Evolutionary conservation across 2,113 vertebrate species (phyloP).

Genomic region (Alosa alosa): DNA sequence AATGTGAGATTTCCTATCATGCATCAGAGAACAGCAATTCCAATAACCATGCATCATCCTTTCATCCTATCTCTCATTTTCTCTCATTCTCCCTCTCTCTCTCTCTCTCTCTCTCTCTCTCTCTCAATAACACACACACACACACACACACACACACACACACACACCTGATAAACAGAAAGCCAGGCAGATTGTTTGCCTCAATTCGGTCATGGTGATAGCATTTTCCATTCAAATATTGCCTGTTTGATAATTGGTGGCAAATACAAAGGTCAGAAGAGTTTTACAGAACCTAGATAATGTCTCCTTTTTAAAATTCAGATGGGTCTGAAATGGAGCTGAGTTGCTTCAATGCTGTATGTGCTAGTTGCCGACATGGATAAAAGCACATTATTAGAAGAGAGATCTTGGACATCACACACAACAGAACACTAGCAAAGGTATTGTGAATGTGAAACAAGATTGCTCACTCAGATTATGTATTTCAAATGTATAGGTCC

Average conservation of each 20-base stretch:
- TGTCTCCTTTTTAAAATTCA: neutral
- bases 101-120: neutral
- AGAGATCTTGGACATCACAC: neutral
- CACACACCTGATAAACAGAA: neutral
- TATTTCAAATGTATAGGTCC: too few relatives aligned
- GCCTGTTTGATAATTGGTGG: neutral
- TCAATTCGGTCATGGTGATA: neutral
- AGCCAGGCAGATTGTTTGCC: neutral
- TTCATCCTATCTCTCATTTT: neutral
- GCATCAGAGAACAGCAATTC: neutral
- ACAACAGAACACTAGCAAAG: neutral
- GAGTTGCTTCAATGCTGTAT: neutral
- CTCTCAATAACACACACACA: neutral
- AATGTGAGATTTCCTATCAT: neutral
- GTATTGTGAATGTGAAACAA: too few relatives aligned
- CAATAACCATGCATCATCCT: neutral
- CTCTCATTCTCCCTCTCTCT: neutral
- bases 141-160: neutral
- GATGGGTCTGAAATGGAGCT: neutral
- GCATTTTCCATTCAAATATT: neutral
- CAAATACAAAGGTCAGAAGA: neutral
- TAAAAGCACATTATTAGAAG: neutral
- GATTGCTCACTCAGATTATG: too few relatives aligned
- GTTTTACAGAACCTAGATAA: neutral
- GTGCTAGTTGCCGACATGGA: neutral